Evolutionary conservation across 2,113 vertebrate species (phyloP).

Genomic region (Athene cunicularia): DNA sequence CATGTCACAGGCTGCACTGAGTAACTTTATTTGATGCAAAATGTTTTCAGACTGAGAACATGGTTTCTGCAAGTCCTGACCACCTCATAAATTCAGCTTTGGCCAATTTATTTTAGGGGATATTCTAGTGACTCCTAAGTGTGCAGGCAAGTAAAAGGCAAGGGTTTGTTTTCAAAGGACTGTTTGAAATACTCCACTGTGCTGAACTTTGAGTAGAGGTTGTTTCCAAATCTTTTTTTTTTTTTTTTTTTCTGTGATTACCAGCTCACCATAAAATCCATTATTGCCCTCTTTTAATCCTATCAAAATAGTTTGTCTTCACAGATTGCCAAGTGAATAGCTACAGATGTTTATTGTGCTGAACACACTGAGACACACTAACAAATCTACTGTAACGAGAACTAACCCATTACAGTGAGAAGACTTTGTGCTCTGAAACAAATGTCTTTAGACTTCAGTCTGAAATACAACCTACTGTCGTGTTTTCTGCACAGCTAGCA

Average conservation of each 20-base stretch:
- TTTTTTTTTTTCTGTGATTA: not conserved
- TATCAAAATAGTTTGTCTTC: not conserved
- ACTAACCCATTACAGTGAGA: not conserved
- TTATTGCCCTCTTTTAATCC: not conserved
- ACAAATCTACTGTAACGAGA: conserved; percentile 36
- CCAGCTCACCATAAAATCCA: not conserved
- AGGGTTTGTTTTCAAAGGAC: not conserved
- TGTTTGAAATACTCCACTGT: not conserved
- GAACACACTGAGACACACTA: not conserved
- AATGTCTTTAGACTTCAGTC: not conserved
- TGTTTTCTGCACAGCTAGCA: not conserved
- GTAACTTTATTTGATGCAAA: not conserved
- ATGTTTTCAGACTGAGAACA: not conserved
- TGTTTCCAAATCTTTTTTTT: not conserved
- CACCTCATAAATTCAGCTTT: not conserved
- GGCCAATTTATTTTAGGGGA: not conserved
- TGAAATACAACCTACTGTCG: not conserved
- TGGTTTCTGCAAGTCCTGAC: not conserved
- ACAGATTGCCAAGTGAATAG: not conserved
- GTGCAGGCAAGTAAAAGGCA: not conserved
- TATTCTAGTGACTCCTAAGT: not conserved
- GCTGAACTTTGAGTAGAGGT: not conserved
- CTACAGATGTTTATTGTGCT: conserved; percentile 17
- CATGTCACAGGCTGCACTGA: not conserved
- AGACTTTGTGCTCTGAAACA: not conserved